These are phyloP conservation scores for Aleiodes sp. DNA, from an alignment of 1,140 invertebrate genomes.

Conservation along the genomic window DNA sequence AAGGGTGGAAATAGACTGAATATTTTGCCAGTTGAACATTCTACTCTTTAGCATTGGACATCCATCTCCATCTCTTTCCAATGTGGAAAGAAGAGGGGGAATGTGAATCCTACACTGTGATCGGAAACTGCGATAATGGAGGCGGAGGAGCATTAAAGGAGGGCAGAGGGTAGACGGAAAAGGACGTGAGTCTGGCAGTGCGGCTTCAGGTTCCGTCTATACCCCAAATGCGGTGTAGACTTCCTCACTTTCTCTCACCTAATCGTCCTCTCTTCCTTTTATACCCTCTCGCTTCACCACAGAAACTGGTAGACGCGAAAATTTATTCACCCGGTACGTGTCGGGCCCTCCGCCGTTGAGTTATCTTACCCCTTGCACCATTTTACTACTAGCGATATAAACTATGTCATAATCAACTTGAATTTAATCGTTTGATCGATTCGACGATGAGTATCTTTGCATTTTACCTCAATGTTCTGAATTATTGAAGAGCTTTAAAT, in stretches of 20 bases:
- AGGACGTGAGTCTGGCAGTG: conserved; percentile 4
- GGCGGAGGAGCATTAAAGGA: conserved; percentile 10
- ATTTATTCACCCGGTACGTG: conserved; percentile 13
- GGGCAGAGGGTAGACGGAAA: conserved; percentile 8
- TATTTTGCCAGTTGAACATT: not conserved
- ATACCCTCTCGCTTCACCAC: not conserved
- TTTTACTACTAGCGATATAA: not conserved
- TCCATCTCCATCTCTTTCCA: not conserved
- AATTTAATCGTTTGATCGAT: conserved; percentile 6
- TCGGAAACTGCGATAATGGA: conserved; percentile 24
- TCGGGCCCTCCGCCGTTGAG: not conserved
- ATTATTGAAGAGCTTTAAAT: no score
- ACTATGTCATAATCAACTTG: conserved; percentile 6
- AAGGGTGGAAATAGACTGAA: not conserved
- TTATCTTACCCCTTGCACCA: not conserved
- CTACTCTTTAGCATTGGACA: not conserved
- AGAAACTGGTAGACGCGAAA: conserved; percentile 6
- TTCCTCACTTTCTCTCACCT: conserved; percentile 19
- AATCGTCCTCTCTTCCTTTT: not conserved
- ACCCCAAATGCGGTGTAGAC: not conserved
- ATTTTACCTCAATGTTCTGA: no score
- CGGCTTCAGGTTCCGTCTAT: conserved; percentile 7
- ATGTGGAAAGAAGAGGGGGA: not conserved
- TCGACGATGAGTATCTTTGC: not conserved
- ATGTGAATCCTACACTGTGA: conserved; percentile 5